These are phyloP conservation scores for Shargacucullia verbasci DNA, from an alignment of 2,888 invertebrate species.

Conservation along the genomic window DNA sequence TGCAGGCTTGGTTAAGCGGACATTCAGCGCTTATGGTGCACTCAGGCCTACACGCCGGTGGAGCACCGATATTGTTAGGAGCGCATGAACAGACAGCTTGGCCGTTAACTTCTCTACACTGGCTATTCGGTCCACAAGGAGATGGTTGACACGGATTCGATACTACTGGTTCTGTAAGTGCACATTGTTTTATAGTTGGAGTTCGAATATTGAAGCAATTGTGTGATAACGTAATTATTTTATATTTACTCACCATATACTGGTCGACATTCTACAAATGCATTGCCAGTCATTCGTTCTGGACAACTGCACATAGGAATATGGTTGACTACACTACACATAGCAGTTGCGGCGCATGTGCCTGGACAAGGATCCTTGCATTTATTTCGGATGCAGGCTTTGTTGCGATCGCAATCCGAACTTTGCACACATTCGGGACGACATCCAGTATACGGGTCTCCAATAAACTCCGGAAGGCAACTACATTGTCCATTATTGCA, in stretches of 20 bases:
- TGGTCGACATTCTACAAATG: constrained; percentile 90
- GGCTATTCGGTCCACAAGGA: constrained; percentile 91
- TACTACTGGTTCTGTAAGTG: constrained; percentile 83
- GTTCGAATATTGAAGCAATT: no score
- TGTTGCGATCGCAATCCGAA: constrained; percentile 91
- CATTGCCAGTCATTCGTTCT: constrained; percentile 91
- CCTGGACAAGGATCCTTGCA: constrained; percentile 94
- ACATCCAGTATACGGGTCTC: constrained; percentile 93
- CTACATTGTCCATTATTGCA: constrained; percentile 92
- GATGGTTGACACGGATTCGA: constrained; percentile 90
- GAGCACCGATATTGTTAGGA: constrained; percentile 90
- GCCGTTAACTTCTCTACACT: constrained; percentile 90
- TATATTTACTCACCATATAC: constrained; percentile 79
- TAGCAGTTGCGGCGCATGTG: constrained; percentile 93
- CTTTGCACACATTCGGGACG: constrained; percentile 94
- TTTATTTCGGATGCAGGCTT: constrained; percentile 92
- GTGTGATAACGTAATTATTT: constrained; percentile 1
- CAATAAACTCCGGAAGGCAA: constrained; percentile 92
- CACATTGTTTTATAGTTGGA: no score
- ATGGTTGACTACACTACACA: constrained; percentile 92
- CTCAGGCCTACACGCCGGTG: constrained; percentile 92
- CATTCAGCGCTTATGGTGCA: constrained; percentile 93
- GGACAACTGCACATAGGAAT: constrained; percentile 90
- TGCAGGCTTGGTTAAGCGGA: constrained; percentile 91
- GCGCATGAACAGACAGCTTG: constrained; percentile 92